Evolutionary conservation across 37 sponge, comb jelly and placozoan genomes (phyloP).

Genomic region (Sycon ciliatum): DNA sequence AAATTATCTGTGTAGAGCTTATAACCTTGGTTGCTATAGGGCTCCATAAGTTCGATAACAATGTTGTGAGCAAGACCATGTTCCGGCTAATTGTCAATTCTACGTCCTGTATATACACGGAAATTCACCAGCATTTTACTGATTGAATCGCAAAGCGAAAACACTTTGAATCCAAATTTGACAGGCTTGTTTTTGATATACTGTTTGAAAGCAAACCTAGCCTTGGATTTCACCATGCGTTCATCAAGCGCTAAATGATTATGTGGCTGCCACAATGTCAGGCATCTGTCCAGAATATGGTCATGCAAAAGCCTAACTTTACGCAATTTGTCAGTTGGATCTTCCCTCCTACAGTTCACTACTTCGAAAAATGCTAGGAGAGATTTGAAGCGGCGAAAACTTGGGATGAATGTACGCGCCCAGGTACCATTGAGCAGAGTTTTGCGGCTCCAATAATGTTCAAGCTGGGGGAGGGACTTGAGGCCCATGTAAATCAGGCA

Average conservation of each 20-base stretch:
- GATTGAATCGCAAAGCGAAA: constrained; percentile 11
- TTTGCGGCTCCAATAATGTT: not conserved
- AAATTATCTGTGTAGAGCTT: constrained; percentile 37
- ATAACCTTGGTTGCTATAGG: constrained; percentile 36
- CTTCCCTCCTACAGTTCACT: not conserved
- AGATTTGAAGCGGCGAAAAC: not conserved
- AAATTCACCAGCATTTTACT: constrained; percentile 30
- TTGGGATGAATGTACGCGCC: not conserved
- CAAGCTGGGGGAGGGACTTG: not conserved
- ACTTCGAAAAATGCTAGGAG: not conserved
- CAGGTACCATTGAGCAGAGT: not conserved
- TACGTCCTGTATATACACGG: not conserved
- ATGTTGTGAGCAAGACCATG: constrained; percentile 34
- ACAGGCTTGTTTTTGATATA: constrained; percentile 42
- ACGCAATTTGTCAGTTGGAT: not conserved
- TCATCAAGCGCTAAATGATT: constrained; percentile 1
- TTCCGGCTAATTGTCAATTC: not conserved
- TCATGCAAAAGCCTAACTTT: not conserved
- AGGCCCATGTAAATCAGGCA: constrained; percentile 8
- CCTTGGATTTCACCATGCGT: constrained; percentile 14
- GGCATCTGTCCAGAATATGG: not conserved
- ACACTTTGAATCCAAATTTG: constrained; percentile 48
- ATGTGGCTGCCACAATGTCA: constrained; percentile 1
- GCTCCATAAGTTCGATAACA: constrained; percentile 11
- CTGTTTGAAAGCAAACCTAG: constrained; percentile 17